These are phyloP conservation scores for Dendrolimus pini DNA, from an alignment of 2,888 invertebrate genomes.

Conservation along the genomic window DNA sequence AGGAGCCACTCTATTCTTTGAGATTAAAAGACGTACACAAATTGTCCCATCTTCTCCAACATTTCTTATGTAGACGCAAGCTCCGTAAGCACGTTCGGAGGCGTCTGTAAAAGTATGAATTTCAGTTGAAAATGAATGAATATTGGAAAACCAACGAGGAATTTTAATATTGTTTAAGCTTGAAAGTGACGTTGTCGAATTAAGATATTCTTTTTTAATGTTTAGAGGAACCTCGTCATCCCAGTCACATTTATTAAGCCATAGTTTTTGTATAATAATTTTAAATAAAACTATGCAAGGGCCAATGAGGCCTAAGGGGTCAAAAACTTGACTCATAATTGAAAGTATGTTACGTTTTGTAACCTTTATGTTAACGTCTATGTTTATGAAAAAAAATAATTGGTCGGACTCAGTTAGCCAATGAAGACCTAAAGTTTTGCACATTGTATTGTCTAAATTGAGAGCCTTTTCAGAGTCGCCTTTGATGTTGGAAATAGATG, in stretches of 20 bases:
- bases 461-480: constrained; percentile 3
- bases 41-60: constrained; percentile 4
- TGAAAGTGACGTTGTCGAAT: constrained; percentile 1
- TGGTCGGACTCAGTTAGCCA: constrained; percentile 17
- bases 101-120: no score
- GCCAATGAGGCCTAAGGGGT: constrained; percentile 15
- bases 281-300: constrained; percentile 19
- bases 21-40: constrained; percentile 13
- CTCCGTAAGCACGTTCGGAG: no score
- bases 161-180: no score
- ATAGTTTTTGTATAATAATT: constrained; percentile 17
- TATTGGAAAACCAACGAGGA: constrained; percentile 20
- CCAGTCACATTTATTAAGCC: constrained; percentile 18
- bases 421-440: constrained; percentile 21
- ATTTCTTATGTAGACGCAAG: no score
- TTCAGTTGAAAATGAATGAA: constrained; percentile 15
- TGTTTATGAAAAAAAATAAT: constrained; percentile 14
- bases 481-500: constrained; percentile 8
- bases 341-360: constrained; percentile 21
- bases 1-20: constrained; percentile 18
- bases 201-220: constrained; percentile 5
- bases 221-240: constrained; percentile 16
- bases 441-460: constrained; percentile 4
- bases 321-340: constrained; percentile 15
- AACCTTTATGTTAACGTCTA: constrained; percentile 10